Base-by-base conservation (phyloP, 2,797 vertebrate genomes). In the Pangasius djambal region DNA sequence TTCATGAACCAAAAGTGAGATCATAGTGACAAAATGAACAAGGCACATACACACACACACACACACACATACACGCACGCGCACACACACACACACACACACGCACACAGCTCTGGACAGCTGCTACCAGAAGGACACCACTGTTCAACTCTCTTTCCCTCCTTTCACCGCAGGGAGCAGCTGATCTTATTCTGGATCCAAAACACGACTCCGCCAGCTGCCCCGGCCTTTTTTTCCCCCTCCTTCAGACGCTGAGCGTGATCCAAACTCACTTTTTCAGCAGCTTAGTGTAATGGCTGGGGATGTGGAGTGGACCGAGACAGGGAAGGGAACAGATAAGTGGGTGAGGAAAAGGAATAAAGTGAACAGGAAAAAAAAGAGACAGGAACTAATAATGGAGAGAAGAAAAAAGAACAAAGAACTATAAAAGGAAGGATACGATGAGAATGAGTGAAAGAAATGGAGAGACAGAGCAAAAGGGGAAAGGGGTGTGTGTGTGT, bases 71-170 rank as follows among this genome's bases (percentile, higher is more conserved):
- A 37, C 37, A 37, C 37, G 2, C 37, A 2, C 2, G 2, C 34
- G 34, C 34, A 34, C 34, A 34, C 34, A 34, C 34, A n/a, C 77
- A 57, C 77, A 55, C 77, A 57, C 78, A 59, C n/a, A 82, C 59
- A 83, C 40, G 50, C 82, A 84, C 44, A 48, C 10, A 87, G 70
- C 28, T 34, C 63, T 70, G 48, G 61, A 52, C 78, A 88, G 87
- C 87, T 88, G 87, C 87, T 70, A 70, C 22, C 81, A 87, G 85
- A 57, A 84, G 40, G 67, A 57, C 55, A 44, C 50, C 87, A 84
- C 74, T 88, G 87, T 88, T 75, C 55, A n/a, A 25, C 28, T n/a
- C 8, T n/a, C 77, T 12, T 3, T 75, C 44, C 57, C 70, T 88
- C 75, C 83, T 44, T 52, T 85, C 83, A 78, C 70, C 16, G 3